Evolutionary conservation across 2,113 vertebrate genomes (phyloP).

Genomic region (Cariama cristata): DNA sequence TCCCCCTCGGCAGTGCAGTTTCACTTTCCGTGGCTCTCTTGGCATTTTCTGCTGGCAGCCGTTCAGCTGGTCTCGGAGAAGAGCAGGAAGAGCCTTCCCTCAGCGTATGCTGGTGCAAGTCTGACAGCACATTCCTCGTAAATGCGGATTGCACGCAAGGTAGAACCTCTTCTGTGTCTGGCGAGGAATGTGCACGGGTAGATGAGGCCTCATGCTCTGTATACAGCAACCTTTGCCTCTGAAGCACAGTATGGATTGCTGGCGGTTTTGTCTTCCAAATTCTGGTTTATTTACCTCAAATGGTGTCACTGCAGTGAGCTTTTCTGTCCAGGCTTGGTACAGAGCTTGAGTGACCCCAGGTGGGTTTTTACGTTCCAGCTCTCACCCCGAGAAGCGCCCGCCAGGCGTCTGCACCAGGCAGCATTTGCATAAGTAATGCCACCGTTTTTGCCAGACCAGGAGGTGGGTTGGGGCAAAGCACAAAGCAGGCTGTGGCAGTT

Average conservation of each 20-base stretch:
- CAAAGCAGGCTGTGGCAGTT: not conserved
- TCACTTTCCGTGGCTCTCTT: not conserved
- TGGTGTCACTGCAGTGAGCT: fast-evolving
- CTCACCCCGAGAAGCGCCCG: fast-evolving
- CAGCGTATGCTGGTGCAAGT: fast-evolving
- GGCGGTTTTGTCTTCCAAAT: fast-evolving
- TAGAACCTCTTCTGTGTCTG: fast-evolving
- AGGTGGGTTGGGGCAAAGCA: fast-evolving
- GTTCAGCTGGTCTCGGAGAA: not conserved
- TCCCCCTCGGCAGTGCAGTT: fast-evolving
- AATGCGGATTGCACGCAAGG: fast-evolving
- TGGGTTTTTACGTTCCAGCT: fast-evolving
- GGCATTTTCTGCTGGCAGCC: not conserved
- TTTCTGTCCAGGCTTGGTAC: not conserved
- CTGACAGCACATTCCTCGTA: not conserved
- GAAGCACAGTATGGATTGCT: fast-evolving
- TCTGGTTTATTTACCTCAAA: not conserved
- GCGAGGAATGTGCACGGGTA: fast-evolving
- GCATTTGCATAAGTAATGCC: not conserved
- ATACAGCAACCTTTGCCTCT: not conserved
- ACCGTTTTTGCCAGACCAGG: not conserved
- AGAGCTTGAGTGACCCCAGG: not conserved
- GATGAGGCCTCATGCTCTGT: fast-evolving
- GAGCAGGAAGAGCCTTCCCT: not conserved
- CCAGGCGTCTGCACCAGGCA: not conserved